phyloP scores from a whole-genome alignment of 2,888 invertebrate species.

The Platerodrilus igneus region DNA sequence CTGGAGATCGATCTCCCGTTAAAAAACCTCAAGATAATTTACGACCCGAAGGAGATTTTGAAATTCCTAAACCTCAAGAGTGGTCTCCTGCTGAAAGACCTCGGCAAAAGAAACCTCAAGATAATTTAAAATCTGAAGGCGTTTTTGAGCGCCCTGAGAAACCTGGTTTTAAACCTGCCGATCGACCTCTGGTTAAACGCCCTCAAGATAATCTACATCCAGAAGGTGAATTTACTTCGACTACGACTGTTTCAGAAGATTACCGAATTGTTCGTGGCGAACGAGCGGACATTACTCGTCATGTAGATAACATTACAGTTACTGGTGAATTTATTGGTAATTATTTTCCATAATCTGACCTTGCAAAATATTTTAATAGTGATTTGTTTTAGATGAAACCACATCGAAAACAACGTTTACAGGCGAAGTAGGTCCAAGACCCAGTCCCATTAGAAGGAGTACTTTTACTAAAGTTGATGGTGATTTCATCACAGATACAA shows the following conservation, averaged over 20 bases:
- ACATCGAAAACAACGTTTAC: slow-evolving; percentile 67
- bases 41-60: slow-evolving; percentile 53
- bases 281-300: slow-evolving; percentile 60
- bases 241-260: slow-evolving; percentile 53
- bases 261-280: slow-evolving; percentile 59
- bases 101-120: slow-evolving; percentile 41
- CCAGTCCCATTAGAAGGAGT: slow-evolving; percentile 64
- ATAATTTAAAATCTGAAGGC: slow-evolving; percentile 50
- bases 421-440: slow-evolving; percentile 60
- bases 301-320: slow-evolving; percentile 61
- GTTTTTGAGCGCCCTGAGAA: slow-evolving; percentile 42
- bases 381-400: slow-evolving; percentile 57
- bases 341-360: slow-evolving; percentile 17
- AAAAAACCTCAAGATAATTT: slow-evolving; percentile 50
- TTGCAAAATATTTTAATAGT: neutral
- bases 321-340: slow-evolving; percentile 65
- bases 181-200: slow-evolving; percentile 44
- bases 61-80: slow-evolving; percentile 44
- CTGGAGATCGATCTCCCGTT: slow-evolving; percentile 52
- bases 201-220: slow-evolving; percentile 47
- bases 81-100: slow-evolving; percentile 49
- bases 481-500: slow-evolving; percentile 66
- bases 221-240: slow-evolving; percentile 50
- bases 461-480: slow-evolving; percentile 76
- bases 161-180: slow-evolving; percentile 39